These are phyloP conservation scores for Oreochromis grahami DNA, from an alignment of 2,797 vertebrate genomes.

Conservation along the genomic window DNA sequence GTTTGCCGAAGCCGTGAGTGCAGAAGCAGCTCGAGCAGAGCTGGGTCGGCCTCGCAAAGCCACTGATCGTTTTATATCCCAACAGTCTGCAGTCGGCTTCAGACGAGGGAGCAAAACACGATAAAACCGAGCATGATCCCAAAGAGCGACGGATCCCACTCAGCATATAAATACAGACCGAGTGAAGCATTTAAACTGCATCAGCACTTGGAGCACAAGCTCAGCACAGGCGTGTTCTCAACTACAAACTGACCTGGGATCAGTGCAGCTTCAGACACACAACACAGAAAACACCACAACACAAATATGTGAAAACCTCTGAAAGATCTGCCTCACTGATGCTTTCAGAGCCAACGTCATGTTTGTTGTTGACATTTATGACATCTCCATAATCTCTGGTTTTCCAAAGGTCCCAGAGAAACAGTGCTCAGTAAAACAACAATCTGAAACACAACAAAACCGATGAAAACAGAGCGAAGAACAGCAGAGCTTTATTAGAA, in stretches of 20 bases:
- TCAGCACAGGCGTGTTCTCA: neutral
- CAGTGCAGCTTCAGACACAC: neutral
- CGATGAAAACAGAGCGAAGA: neutral
- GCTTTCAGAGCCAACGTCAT: neutral
- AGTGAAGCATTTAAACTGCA: neutral
- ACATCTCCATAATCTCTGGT: neutral
- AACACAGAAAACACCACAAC: neutral
- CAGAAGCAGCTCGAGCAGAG: neutral
- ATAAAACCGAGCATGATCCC: fast-evolving
- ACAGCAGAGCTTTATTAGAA: neutral
- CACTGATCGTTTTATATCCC: neutral
- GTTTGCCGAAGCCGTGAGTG: neutral
- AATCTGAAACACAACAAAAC: neutral
- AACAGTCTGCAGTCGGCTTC: neutral
- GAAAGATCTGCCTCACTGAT: neutral
- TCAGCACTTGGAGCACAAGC: neutral
- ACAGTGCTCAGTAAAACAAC: neutral
- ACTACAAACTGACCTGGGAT: neutral
- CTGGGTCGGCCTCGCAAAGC: neutral
- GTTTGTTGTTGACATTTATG: neutral
- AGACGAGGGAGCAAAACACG: neutral
- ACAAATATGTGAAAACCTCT: neutral
- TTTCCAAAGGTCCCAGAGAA: neutral
- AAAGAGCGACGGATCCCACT: neutral
- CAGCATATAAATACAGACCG: neutral